Percentiles rank a stretch among this genome's conserved stretches.
These are phyloP conservation scores for Hydrotaea cyrtoneurina DNA, from an alignment of 2,888 invertebrate species.

Conservation along the genomic window DNA sequence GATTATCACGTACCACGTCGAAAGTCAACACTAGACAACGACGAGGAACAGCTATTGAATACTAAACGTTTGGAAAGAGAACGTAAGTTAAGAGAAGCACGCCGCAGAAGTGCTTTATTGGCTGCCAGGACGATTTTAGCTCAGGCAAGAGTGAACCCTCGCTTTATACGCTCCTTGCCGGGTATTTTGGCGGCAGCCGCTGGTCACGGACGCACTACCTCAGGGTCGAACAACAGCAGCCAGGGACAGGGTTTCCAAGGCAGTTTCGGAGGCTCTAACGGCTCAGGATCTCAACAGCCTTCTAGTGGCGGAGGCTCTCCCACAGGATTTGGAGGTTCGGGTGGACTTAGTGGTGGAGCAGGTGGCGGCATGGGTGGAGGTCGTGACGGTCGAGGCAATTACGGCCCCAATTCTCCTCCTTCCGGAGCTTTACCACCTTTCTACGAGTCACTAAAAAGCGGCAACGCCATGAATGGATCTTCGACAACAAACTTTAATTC, in stretches of 20 bases:
- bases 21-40: constrained; percentile 79
- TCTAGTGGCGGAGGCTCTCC: constrained; percentile 81
- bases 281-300: constrained; percentile 76
- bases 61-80: constrained; percentile 81
- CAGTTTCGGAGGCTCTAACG: constrained; percentile 69
- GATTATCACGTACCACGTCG: constrained; percentile 94
- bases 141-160: constrained; percentile 76
- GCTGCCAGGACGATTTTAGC: constrained; percentile 78
- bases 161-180: constrained; percentile 82
- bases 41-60: constrained; percentile 75
- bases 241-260: constrained; percentile 81
- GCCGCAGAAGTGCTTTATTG: constrained; percentile 86
- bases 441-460: constrained; percentile 91
- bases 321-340: constrained; percentile 73
- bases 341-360: constrained; percentile 83
- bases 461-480: constrained; percentile 83
- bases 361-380: constrained; percentile 90
- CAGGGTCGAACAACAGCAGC: constrained; percentile 80
- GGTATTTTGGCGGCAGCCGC: constrained; percentile 88
- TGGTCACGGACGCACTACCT: constrained; percentile 88
- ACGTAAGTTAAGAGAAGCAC: constrained; percentile 86
- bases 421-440: constrained; percentile 94
- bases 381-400: constrained; percentile 91
- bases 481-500: constrained; percentile 77
- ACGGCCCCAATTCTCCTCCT: constrained; percentile 93